Percentiles rank a stretch among this genome's conserved stretches.
Conservation (phyloP, 2,888 invertebrate species). For the Lacanobia oleracea region DNA sequence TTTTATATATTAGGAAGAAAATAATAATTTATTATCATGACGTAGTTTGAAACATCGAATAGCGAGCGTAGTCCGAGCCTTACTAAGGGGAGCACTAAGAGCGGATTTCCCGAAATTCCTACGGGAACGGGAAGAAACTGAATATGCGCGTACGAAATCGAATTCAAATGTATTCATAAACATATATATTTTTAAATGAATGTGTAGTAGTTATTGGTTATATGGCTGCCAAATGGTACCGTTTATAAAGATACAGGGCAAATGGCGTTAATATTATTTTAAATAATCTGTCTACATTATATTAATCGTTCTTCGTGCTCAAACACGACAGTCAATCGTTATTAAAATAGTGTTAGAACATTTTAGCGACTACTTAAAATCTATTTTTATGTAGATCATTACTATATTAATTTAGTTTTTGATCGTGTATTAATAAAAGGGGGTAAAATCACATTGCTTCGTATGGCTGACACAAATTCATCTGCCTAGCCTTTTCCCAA, state of each 20-base stretch:
- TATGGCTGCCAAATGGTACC: too few species aligned
- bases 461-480: background rate
- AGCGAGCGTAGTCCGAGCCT: too few species aligned
- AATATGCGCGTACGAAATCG: too few species aligned
- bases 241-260: background rate
- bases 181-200: too few species aligned
- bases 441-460: background rate
- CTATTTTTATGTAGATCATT: constrained; percentile 42
- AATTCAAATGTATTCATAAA: too few species aligned
- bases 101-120: too few species aligned
- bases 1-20: too few species aligned
- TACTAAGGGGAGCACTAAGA: too few species aligned
- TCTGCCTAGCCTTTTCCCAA: background rate
- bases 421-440: constrained; percentile 14
- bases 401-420: constrained; percentile 6
- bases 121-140: too few species aligned
- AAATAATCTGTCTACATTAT: constrained; percentile 15
- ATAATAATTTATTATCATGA: too few species aligned
- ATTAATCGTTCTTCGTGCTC: constrained; percentile 1
- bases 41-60: too few species aligned
- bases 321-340: constrained; percentile 20
- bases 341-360: constrained; percentile 43
- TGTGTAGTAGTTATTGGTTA: too few species aligned
- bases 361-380: constrained; percentile 46
- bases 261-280: background rate